A percentile compares a stretch with the other conserved stretches of the same genome.
Conservation (phyloP, 2,888 invertebrate genomes). For the Arctia plantaginis region DNA sequence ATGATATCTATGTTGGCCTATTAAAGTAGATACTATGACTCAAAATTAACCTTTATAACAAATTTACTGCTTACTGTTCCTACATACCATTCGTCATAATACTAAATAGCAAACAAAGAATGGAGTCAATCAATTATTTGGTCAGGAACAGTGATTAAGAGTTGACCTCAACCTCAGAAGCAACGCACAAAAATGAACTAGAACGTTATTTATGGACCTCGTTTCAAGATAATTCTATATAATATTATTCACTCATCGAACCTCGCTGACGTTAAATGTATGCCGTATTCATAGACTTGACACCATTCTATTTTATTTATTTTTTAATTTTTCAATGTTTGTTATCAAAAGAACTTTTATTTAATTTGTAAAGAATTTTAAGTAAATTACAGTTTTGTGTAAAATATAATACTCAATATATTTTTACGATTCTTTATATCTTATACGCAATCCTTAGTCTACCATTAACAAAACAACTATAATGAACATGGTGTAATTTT, state of each 20-base stretch:
- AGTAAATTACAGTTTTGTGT: background rate
- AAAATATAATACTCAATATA: too few relatives aligned
- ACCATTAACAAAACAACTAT: background rate
- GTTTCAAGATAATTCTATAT: conserved; percentile 70
- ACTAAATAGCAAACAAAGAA: conserved; percentile 69
- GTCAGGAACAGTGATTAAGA: conserved; percentile 73
- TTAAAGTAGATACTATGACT: background rate
- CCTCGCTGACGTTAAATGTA: conserved; percentile 58
- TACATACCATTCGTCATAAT: conserved; percentile 15
- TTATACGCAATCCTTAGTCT: background rate
- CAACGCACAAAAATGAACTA: conserved; percentile 73
- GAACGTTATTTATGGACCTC: conserved; percentile 72
- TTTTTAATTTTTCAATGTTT: background rate
- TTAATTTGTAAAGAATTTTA: too few relatives aligned
- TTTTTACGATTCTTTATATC: too few relatives aligned
- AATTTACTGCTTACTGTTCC: conserved; percentile 1
- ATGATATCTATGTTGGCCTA: background rate
- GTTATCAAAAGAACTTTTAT: background rate
- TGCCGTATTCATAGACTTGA: conserved; percentile 59
- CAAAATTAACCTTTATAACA: conserved; percentile 5
- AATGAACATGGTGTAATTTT: background rate
- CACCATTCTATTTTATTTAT: background rate
- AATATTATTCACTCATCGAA: conserved; percentile 76
- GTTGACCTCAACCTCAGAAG: conserved; percentile 71
- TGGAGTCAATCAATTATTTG: conserved; percentile 72